Conservation (phyloP, 2,797 vertebrate species). For the Pseudochirops cupreus region DNA sequence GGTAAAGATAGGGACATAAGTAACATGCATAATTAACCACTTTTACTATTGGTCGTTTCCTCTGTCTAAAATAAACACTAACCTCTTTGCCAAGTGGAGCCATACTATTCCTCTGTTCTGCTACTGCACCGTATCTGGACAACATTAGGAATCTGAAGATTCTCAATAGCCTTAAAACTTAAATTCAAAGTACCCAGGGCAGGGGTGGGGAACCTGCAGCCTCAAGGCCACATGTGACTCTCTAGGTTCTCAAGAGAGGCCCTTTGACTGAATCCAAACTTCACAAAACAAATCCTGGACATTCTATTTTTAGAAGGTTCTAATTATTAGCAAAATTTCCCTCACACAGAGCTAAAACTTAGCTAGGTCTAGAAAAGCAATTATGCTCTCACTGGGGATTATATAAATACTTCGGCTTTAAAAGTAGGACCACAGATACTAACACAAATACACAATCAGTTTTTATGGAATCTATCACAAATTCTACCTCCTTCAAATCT, state of each 20-base stretch:
- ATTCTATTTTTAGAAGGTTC: neutral
- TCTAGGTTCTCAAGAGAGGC: too few relatives aligned
- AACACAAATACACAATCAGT: neutral
- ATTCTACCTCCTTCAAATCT: constrained; percentile 18
- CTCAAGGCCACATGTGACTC: too few relatives aligned
- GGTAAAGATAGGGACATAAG: neutral
- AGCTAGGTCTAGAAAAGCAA: neutral
- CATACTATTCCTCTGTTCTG: neutral
- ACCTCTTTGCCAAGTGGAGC: neutral
- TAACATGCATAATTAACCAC: neutral
- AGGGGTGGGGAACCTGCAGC: too few relatives aligned
- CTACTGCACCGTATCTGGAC: neutral
- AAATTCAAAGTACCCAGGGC: neutral
- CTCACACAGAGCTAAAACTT: neutral
- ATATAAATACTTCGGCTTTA: neutral
- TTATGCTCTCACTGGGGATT: neutral
- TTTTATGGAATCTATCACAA: constrained; percentile 4
- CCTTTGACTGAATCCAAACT: neutral
- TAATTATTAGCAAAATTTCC: neutral
- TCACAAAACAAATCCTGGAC: neutral
- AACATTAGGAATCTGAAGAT: neutral
- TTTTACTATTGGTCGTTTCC: neutral
- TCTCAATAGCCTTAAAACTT: neutral
- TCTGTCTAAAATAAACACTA: neutral
- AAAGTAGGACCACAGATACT: neutral